Conservation (phyloP, 2,113 vertebrate species). For the Apteryx mantelli region DNA sequence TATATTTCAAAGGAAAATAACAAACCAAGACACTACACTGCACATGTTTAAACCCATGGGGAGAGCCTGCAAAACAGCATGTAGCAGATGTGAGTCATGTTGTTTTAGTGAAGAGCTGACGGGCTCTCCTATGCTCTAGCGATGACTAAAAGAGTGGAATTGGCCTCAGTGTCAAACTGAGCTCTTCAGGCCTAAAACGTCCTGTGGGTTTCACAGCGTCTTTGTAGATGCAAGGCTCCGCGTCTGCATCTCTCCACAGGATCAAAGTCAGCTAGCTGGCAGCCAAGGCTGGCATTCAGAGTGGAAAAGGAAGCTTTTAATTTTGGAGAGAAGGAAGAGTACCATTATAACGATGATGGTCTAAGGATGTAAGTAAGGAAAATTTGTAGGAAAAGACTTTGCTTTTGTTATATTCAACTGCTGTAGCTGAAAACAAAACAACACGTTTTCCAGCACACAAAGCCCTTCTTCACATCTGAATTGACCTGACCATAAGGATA, state of each 20-base stretch:
- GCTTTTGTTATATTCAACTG: background rate
- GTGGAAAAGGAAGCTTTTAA: background rate
- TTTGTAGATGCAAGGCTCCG: background rate
- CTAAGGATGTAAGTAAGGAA: background rate
- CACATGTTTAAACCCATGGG: background rate
- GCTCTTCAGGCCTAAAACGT: background rate
- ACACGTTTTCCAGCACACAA: background rate
- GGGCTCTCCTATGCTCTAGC: background rate
- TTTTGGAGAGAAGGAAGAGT: background rate
- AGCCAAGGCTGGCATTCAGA: background rate
- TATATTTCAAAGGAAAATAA: background rate
- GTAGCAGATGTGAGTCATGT: background rate
- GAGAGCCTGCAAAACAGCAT: background rate
- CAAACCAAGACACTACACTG: background rate
- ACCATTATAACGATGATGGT: background rate
- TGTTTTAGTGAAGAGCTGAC: background rate
- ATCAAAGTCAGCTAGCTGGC: background rate
- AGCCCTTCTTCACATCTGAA: background rate
- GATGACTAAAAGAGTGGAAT: background rate
- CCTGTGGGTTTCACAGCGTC: background rate
- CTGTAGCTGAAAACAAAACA: background rate
- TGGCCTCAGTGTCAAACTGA: background rate
- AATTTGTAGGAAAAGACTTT: background rate
- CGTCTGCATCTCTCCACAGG: background rate
- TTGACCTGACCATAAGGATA: background rate